Conservation (phyloP, 35 echinoderm and acorn worm genomes). For the Apostichopus japonicus region DNA sequence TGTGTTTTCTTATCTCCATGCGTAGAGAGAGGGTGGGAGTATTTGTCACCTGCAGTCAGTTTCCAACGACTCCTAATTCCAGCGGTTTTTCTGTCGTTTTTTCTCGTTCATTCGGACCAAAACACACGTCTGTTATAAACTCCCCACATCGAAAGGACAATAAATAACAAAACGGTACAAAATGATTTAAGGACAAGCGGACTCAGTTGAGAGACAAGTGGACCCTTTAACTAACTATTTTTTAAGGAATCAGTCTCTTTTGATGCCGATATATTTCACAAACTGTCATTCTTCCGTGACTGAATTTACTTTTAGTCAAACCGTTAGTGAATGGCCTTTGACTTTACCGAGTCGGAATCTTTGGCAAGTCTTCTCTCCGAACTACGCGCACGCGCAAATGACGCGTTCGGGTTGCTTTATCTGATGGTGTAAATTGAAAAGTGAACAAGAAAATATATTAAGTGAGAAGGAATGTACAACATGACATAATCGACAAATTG, state of each 20-base stretch:
- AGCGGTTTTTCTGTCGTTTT: no score
- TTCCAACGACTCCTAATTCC: no score
- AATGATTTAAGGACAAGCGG: not conserved
- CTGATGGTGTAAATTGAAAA: no score
- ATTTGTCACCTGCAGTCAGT: no score
- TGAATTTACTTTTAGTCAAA: not conserved
- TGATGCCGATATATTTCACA: constrained; percentile 18
- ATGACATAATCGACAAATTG: no score
- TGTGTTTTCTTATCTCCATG: no score
- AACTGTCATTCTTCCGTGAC: not conserved
- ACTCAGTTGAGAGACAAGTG: not conserved
- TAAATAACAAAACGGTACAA: not conserved
- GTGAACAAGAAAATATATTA: no score
- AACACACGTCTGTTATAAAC: constrained; percentile 4
- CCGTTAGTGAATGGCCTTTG: not conserved
- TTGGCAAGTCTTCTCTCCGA: no score
- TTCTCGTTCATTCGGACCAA: not conserved
- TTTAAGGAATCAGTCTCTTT: not conserved
- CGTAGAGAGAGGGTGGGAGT: no score
- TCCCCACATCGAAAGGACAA: not conserved
- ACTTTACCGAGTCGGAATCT: not conserved
- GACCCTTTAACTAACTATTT: constrained; percentile 12
- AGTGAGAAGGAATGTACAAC: no score
- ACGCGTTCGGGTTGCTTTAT: no score
- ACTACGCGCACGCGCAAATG: no score